Conservation (phyloP, 2,888 invertebrate genomes). For the Acrocera orbiculus region DNA sequence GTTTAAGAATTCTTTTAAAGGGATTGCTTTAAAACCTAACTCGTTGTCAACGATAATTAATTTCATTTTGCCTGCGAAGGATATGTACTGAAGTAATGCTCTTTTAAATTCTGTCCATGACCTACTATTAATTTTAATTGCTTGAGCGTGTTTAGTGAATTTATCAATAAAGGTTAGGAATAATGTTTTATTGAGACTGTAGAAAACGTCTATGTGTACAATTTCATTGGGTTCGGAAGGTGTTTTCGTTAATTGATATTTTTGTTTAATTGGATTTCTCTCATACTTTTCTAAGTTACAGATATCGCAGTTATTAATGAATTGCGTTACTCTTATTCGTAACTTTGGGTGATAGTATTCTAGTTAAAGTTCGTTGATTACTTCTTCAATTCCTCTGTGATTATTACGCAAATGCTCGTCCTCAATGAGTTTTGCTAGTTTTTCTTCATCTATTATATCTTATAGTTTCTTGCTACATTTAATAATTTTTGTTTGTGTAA, state of each 20-base stretch:
- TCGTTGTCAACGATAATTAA: constrained; percentile 11
- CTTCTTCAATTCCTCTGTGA: constrained; percentile 11
- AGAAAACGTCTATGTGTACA: constrained; percentile 15
- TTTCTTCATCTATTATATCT: constrained; percentile 7
- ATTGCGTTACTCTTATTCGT: constrained; percentile 10
- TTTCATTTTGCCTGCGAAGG: constrained; percentile 7
- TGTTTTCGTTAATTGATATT: constrained; percentile 14
- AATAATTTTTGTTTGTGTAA: background rate
- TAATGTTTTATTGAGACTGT: constrained; percentile 8
- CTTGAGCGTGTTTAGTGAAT: constrained; percentile 14
- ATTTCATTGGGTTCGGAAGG: constrained; percentile 14
- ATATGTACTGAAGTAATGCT: constrained; percentile 8
- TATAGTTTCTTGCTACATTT: background rate
- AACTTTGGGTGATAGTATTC: constrained; percentile 11
- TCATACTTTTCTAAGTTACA: constrained; percentile 11
- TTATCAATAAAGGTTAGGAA: constrained; percentile 15
- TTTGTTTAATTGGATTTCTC: constrained; percentile 11
- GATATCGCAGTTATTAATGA: constrained; percentile 12
- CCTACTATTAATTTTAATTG: constrained; percentile 9
- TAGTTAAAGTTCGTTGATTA: constrained; percentile 9
- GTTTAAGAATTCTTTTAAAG: constrained; percentile 10
- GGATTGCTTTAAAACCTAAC: constrained; percentile 12
- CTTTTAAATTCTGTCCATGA: constrained; percentile 11
- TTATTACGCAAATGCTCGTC: constrained; percentile 13
- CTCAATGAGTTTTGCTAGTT: constrained; percentile 10